Conservation (phyloP, 2,797 vertebrate genomes). For the Mallotus villosus region DNA sequence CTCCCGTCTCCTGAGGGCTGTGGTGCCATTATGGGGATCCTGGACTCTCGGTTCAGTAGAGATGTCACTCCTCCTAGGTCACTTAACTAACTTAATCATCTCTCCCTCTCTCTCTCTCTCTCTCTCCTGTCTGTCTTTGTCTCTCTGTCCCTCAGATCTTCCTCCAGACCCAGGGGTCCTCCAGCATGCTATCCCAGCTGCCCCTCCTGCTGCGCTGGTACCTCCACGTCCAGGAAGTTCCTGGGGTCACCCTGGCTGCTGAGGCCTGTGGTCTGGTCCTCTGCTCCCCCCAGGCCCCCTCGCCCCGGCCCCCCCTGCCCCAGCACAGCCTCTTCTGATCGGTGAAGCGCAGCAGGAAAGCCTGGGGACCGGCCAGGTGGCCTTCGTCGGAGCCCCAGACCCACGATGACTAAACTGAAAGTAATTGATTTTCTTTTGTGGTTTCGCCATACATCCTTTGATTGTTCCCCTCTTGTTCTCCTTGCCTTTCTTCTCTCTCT, state of each 20-base stretch:
- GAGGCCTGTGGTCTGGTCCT: conserved; percentile 80
- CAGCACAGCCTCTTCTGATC: conserved; percentile 22
- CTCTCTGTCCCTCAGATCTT: conserved; percentile 68
- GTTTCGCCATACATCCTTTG: conserved; percentile 19
- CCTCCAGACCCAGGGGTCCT: conserved; percentile 63
- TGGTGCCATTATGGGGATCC: too few species aligned
- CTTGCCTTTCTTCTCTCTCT: conserved; percentile 5
- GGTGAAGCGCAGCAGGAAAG: conserved; percentile 50
- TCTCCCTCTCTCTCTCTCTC: not conserved
- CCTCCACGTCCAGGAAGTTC: conserved; percentile 83
- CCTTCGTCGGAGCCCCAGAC: conserved; percentile 90
- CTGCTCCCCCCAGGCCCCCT: conserved; percentile 55
- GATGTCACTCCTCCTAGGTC: too few species aligned
- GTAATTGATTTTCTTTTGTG: conserved; percentile 71
- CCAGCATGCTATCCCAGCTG: conserved; percentile 67
- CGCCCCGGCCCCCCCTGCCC: conserved; percentile 10
- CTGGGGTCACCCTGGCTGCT: conserved; percentile 80
- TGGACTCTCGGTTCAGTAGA: too few species aligned
- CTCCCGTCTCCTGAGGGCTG: too few species aligned
- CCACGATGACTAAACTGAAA: conserved; percentile 93
- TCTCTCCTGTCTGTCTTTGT: not conserved
- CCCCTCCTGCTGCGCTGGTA: conserved; percentile 88
- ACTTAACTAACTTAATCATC: not conserved
- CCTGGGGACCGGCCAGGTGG: conserved; percentile 63
- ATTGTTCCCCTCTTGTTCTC: conserved; percentile 25